Evolutionary conservation across 2,113 vertebrate species (phyloP).

Genomic region (Sinocyclocheilus anshuiensis): DNA sequence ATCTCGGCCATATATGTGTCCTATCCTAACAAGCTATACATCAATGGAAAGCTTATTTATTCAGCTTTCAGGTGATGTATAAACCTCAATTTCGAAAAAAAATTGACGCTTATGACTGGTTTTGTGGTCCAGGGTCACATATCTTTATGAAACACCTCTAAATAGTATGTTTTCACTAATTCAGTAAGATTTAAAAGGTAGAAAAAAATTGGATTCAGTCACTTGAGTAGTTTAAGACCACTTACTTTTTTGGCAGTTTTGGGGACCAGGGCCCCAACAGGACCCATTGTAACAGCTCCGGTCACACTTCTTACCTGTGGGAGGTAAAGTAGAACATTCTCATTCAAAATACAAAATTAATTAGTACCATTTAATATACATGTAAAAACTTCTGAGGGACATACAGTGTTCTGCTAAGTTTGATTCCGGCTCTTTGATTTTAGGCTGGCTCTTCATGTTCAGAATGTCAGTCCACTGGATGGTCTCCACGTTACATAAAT

Average conservation of each 20-base stretch:
- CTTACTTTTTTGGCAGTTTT: slow-evolving; percentile 93
- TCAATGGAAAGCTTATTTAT: too few species aligned
- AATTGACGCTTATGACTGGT: too few species aligned
- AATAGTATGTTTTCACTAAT: background rate
- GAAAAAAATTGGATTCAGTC: background rate
- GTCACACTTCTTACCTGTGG: slow-evolving; percentile 85
- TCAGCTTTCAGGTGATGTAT: too few species aligned
- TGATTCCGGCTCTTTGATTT: slow-evolving; percentile 63
- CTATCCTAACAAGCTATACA: too few species aligned
- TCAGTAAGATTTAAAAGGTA: background rate
- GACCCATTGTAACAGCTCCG: slow-evolving; percentile 81
- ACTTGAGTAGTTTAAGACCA: slow-evolving; percentile 13
- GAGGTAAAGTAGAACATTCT: slow-evolving; percentile 9
- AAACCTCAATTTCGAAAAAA: too few species aligned
- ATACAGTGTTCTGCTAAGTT: slow-evolving; percentile 73
- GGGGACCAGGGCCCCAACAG: slow-evolving; percentile 86
- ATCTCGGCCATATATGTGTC: too few species aligned
- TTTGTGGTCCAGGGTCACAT: too few species aligned
- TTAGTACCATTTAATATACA: background rate
- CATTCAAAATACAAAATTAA: background rate
- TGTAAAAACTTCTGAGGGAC: slow-evolving; percentile 44
- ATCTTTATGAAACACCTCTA: background rate
- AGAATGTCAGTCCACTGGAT: slow-evolving; percentile 91
- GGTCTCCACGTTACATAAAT: slow-evolving; percentile 85
- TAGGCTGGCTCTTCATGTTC: slow-evolving; percentile 61